Conservation (phyloP, 2,113 vertebrate genomes). For the Peromyscus californicus region DNA sequence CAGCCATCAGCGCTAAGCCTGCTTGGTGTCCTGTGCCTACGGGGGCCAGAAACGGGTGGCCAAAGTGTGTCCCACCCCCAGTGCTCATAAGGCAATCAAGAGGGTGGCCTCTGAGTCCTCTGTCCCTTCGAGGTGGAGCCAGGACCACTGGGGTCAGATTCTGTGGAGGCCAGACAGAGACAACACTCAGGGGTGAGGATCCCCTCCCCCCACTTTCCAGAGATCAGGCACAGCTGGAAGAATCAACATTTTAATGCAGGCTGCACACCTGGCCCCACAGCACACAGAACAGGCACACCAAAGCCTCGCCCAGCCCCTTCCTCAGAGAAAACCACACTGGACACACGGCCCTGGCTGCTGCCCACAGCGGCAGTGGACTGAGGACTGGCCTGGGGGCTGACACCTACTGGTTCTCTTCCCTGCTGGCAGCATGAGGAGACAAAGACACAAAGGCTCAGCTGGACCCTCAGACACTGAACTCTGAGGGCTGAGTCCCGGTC, state of each 20-base stretch:
- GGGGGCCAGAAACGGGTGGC: not conserved
- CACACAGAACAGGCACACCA: constrained; percentile 18
- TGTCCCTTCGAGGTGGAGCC: constrained; percentile 47
- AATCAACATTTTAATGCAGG: not conserved
- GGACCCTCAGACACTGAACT: not conserved
- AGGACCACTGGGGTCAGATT: constrained; percentile 62
- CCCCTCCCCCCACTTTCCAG: not conserved
- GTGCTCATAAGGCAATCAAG: not conserved
- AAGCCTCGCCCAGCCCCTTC: constrained; percentile 25
- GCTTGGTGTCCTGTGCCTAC: not conserved
- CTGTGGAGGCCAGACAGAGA: constrained; percentile 72
- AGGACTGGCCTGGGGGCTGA: constrained; percentile 3
- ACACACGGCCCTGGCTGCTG: constrained; percentile 33
- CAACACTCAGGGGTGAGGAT: not conserved
- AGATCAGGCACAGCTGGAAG: not conserved
- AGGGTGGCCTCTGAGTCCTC: constrained; percentile 51
- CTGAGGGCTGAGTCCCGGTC: not conserved
- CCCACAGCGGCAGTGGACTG: not conserved
- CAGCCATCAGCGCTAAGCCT: not conserved
- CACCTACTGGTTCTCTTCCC: constrained; percentile 90
- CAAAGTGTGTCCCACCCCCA: constrained; percentile 37
- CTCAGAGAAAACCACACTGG: constrained; percentile 45
- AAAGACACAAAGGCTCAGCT: constrained; percentile 69
- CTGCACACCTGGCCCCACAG: not conserved
- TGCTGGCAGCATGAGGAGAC: constrained; percentile 87